Evolutionary conservation across 2,888 invertebrate genomes (phyloP).

Genomic region (Andrena marginata): DNA sequence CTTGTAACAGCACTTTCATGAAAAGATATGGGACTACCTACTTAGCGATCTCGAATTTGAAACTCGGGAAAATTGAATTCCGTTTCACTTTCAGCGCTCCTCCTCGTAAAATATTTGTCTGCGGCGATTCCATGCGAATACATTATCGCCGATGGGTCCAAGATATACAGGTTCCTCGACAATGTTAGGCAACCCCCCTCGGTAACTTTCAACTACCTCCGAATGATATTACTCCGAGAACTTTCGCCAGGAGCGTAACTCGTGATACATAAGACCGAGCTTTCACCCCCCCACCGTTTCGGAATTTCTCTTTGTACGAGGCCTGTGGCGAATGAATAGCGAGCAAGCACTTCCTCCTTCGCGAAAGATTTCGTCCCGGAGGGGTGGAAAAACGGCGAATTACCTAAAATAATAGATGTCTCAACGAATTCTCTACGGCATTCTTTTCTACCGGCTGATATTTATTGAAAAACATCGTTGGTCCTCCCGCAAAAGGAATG

Average conservation of each 20-base stretch:
- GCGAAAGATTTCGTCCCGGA: conserved; percentile 1
- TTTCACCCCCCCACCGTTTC: not conserved
- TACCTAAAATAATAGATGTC: conserved; percentile 26
- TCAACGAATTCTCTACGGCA: not conserved
- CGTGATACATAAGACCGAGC: conserved; percentile 23
- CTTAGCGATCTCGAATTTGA: not conserved
- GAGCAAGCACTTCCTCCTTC: conserved; percentile 16
- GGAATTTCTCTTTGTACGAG: conserved; percentile 35
- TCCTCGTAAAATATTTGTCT: not conserved
- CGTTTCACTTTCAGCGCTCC: not conserved
- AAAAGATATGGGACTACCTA: too few species aligned
- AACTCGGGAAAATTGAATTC: not conserved
- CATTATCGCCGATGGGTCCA: conserved; percentile 17
- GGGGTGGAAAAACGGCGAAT: conserved; percentile 18
- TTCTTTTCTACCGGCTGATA: not conserved
- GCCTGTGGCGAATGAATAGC: conserved; percentile 50
- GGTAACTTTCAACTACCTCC: conserved; percentile 46
- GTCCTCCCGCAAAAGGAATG: not conserved
- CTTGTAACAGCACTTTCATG: too few species aligned
- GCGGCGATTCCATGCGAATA: conserved; percentile 8
- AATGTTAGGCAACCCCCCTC: conserved; percentile 15
- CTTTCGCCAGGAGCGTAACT: conserved; percentile 34
- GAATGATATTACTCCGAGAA: conserved; percentile 45
- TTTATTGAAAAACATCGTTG: not conserved
- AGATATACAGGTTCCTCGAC: conserved; percentile 10